These are phyloP conservation scores for Philereme transversata DNA, from an alignment of 2,888 invertebrate species.

Conservation along the genomic window DNA sequence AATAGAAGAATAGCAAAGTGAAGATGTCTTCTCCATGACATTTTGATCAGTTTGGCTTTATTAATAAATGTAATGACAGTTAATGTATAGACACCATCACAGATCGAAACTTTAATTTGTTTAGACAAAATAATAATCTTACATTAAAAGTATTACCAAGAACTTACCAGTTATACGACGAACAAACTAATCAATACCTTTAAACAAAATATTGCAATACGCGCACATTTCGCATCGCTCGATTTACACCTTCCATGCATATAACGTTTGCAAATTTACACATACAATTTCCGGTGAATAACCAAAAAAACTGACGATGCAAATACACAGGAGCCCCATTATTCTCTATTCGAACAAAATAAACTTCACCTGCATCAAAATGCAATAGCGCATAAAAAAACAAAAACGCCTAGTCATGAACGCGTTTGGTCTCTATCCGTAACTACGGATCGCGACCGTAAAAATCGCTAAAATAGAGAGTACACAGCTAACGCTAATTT, in stretches of 20 bases:
- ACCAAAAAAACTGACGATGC: conserved; percentile 30
- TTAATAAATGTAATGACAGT: no score
- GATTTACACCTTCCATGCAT: conserved; percentile 8
- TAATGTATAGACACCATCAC: no score
- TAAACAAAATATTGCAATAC: no score
- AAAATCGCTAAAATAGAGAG: conserved; percentile 42
- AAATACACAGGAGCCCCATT: conserved; percentile 34
- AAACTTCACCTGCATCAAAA: conserved; percentile 36
- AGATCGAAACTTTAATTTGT: no score
- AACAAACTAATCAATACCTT: no score
- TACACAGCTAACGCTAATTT: conserved; percentile 43
- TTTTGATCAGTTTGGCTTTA: no score
- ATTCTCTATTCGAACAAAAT: conserved; percentile 41
- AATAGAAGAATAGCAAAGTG: no score
- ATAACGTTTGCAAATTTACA: conserved; percentile 6
- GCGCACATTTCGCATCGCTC: background rate
- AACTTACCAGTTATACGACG: no score
- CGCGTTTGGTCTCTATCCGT: conserved; percentile 19
- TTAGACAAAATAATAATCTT: no score
- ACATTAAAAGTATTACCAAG: no score
- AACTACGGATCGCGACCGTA: conserved; percentile 30
- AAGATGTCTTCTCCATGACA: no score
- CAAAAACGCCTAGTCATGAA: conserved; percentile 29
- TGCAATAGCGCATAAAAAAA: conserved; percentile 22
- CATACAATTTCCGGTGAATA: conserved; percentile 25